These are phyloP conservation scores for Hedychridium roseum DNA, from an alignment of 2,888 invertebrate species.

Conservation along the genomic window DNA sequence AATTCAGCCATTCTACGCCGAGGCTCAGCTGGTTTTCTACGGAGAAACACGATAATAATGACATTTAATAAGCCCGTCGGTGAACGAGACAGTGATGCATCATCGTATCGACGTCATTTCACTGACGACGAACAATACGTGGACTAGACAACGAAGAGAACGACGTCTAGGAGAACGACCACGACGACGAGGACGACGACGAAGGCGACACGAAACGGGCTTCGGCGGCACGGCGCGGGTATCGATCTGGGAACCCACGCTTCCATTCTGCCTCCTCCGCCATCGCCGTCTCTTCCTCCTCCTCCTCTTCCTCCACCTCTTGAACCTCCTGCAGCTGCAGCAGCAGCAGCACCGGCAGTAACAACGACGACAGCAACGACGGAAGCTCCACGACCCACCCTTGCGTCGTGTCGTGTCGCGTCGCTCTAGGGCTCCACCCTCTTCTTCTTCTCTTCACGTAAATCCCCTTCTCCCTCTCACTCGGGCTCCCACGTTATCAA, in stretches of 20 bases:
- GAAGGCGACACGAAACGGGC: slow-evolving; percentile 42
- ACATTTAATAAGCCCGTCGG: too few relatives aligned
- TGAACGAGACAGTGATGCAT: too few relatives aligned
- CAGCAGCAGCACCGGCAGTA: slow-evolving; percentile 14
- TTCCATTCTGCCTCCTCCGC: slow-evolving; percentile 41
- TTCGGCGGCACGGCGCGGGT: slow-evolving; percentile 55
- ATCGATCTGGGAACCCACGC: slow-evolving; percentile 57
- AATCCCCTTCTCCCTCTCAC: slow-evolving; percentile 11
- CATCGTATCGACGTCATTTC: slow-evolving; percentile 4
- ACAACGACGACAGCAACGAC: slow-evolving; percentile 6
- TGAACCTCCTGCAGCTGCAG: slow-evolving; percentile 26
- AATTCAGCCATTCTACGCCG: too few relatives aligned
- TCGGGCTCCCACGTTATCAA: slow-evolving; percentile 17
- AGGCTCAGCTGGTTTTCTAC: too few relatives aligned
- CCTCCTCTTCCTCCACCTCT: slow-evolving; percentile 6
- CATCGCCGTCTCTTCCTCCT: slow-evolving; percentile 31
- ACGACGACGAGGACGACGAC: background rate
- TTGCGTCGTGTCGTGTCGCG: too few relatives aligned
- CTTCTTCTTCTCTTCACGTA: slow-evolving; percentile 6
- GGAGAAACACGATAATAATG: too few relatives aligned
- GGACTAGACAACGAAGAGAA: slow-evolving; percentile 13
- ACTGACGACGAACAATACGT: slow-evolving; percentile 17
- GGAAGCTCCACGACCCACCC: slow-evolving; percentile 31
- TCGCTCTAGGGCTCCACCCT: too few relatives aligned
- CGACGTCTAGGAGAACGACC: slow-evolving; percentile 21